Evolutionary conservation across 2,797 vertebrate genomes (phyloP).

Genomic region (Cirrhinus molitorella): DNA sequence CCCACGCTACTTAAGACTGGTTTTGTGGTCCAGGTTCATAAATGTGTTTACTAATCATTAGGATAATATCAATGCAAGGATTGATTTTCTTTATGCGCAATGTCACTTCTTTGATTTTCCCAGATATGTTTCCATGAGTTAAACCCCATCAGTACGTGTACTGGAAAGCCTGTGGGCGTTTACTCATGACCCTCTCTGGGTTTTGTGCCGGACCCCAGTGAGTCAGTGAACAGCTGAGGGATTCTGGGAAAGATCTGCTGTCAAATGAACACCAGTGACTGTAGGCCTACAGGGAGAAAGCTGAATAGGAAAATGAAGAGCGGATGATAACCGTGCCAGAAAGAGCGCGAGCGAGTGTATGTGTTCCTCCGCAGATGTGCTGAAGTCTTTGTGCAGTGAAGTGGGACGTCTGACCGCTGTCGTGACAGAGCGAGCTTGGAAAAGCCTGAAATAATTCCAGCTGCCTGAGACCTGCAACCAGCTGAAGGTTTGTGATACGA

Average conservation of each 20-base stretch:
- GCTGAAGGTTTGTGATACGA: background rate
- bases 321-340: conserved; percentile 18
- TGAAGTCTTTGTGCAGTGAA: conserved; percentile 43
- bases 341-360: background rate
- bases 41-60: too few species aligned
- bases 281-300: conserved; percentile 2
- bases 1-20: too few species aligned
- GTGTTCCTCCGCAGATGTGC: background rate
- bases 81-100: background rate
- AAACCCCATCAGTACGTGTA: background rate
- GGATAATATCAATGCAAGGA: too few species aligned
- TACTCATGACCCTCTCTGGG: conserved; percentile 33
- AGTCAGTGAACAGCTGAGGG: conserved; percentile 51
- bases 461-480: too few species aligned
- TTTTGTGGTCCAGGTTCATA: too few species aligned
- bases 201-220: conserved; percentile 15
- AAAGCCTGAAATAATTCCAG: conserved; percentile 22
- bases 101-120: background rate
- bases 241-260: conserved; percentile 48
- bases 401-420: conserved; percentile 26
- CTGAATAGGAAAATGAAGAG: background rate
- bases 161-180: background rate
- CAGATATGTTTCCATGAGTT: background rate
- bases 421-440: conserved; percentile 33
- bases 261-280: conserved; percentile 40